Conservation (phyloP, 2,888 invertebrate genomes). For the Drosophila falleni region DNA sequence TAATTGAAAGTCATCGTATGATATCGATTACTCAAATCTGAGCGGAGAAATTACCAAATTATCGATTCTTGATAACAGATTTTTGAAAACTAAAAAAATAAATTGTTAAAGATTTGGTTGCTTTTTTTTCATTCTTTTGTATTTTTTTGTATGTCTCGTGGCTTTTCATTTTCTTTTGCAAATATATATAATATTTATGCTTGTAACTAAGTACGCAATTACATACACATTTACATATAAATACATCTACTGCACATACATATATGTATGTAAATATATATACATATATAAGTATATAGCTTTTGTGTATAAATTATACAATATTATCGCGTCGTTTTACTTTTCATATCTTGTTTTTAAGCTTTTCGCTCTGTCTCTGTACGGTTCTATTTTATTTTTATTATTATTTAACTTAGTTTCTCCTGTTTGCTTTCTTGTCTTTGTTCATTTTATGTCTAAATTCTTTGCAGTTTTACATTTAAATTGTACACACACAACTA, state of each 20-base stretch:
- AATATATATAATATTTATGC: constrained; percentile 67
- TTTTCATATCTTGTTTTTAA: constrained; percentile 53
- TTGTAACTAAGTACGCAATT: constrained; percentile 77
- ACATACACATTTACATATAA: constrained; percentile 81
- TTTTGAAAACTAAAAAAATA: background rate
- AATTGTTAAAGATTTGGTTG: background rate
- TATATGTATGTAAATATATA: constrained; percentile 65
- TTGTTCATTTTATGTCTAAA: constrained; percentile 80
- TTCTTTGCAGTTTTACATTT: constrained; percentile 72
- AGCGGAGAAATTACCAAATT: background rate
- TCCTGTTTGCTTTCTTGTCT: constrained; percentile 51
- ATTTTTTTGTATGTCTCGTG: constrained; percentile 58
- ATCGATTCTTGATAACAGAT: background rate
- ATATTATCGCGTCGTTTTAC: constrained; percentile 70
- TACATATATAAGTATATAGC: constrained; percentile 60
- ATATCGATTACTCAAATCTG: background rate
- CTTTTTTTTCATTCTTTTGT: constrained; percentile 46
- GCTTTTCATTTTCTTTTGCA: constrained; percentile 63
- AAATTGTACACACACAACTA: constrained; percentile 68
- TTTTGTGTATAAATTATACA: constrained; percentile 73
- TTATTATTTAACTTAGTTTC: constrained; percentile 36
- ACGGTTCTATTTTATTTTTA: constrained; percentile 30
- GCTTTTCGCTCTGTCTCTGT: constrained; percentile 53
- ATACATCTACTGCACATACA: constrained; percentile 74
- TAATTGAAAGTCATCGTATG: background rate